Evolutionary conservation across 2,888 invertebrate genomes (phyloP), one percentile per base, ranked within the genome.

Genomic region (Unio delphinus): DNA sequence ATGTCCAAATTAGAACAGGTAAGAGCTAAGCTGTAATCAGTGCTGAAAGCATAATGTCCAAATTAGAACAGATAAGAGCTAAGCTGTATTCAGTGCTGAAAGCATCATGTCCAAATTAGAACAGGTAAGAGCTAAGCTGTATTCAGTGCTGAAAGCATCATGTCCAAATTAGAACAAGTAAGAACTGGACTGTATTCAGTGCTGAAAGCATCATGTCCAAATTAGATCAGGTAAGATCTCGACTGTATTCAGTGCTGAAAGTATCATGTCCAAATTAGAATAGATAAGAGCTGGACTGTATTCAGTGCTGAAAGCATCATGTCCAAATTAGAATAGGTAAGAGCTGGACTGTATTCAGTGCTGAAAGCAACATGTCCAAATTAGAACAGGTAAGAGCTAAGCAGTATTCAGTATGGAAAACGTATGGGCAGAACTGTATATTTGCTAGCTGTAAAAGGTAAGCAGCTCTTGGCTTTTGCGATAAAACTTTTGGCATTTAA

Each of bases 51-150:
- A 34, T 7, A 6, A 34, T 34, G 34, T 34, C 34, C 34, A 34
- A 34, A 34, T 34, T 34, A 34, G 34, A 34, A 34, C 34, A 34
- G 34, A 7, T 34, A 7, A 34, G 6, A 34, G 94, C 87, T 92
- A 93, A 4, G 92, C 93, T 67, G 92, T 93, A 59, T 91, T 92
- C 18, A 91, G 92, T 8, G 85, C 92, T 30, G 92, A 93, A 75
- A 91, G 91, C 70, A 91, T 91, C 77, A 88, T 92, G 73, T 90
- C 91, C n/a, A 91, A 92, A 80, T 82, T 92, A 64, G 91, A 92
- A 78, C 91, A 91, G 88, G 91, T 91, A 80, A 61, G 68, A n/a
- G 3, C 23, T 62, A 15, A 15, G 15, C 45, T 45, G 45, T 45
- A 45, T 45, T 59, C 5, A 45, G 11, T 45, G 11, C 11, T 45